Conservation (phyloP, 2,888 invertebrate genomes). For the Myathropa florea region DNA sequence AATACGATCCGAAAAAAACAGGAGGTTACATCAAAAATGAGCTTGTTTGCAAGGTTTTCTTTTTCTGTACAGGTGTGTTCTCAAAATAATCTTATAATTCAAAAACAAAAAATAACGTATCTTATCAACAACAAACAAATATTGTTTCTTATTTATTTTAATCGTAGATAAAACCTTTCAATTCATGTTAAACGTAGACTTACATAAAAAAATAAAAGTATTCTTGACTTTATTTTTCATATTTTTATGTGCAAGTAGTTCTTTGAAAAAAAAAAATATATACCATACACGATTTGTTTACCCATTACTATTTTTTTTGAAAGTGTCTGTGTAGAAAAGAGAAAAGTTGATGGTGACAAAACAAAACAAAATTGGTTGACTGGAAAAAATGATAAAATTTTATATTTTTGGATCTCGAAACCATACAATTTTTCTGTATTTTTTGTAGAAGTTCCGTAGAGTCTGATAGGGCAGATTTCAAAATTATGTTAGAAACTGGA, state of each 20-base stretch:
- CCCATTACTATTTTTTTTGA: constrained; percentile 3
- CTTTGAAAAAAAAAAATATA: constrained; percentile 1
- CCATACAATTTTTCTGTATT: constrained; percentile 10
- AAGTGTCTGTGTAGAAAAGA: constrained; percentile 33
- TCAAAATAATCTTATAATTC: constrained; percentile 70
- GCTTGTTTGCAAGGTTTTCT: constrained; percentile 80
- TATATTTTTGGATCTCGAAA: not conserved
- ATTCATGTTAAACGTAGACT: constrained; percentile 57
- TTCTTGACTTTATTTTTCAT: constrained; percentile 14
- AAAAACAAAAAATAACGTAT: constrained; percentile 3
- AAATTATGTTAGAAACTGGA: constrained; percentile 17
- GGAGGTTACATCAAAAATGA: constrained; percentile 78
- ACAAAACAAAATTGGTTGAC: not conserved
- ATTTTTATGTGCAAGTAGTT: constrained; percentile 39
- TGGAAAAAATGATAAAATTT: not conserved
- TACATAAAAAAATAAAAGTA: constrained; percentile 41
- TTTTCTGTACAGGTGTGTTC: constrained; percentile 80
- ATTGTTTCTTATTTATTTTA: constrained; percentile 43
- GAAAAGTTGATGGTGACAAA: constrained; percentile 31
- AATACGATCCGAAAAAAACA: constrained; percentile 71
- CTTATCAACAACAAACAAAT: not conserved
- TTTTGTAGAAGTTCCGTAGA: constrained; percentile 11
- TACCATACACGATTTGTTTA: not conserved
- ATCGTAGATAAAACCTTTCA: constrained; percentile 51
- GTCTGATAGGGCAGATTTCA: constrained; percentile 51